phyloP scores from a whole-genome alignment of 1,140 invertebrate species.

The Uloborus diversus region DNA sequence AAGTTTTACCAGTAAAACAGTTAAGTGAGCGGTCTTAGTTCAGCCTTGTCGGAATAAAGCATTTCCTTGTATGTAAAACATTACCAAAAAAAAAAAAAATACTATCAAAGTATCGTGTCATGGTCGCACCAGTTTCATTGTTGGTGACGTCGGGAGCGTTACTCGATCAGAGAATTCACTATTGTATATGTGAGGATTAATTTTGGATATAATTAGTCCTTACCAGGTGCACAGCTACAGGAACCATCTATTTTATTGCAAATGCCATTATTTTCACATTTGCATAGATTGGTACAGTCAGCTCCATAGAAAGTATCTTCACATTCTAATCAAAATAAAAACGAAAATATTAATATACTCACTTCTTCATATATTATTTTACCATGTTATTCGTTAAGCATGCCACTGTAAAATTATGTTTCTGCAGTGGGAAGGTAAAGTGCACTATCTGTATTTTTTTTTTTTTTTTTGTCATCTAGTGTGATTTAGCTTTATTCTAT shows the following conservation, averaged over 20 bases:
- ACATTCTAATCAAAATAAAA: neutral
- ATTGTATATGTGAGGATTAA: too few species aligned
- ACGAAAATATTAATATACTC: neutral
- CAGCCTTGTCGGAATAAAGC: too few species aligned
- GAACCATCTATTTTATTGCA: constrained; percentile 84
- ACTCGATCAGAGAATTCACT: too few species aligned
- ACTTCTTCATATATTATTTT: neutral
- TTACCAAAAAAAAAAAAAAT: too few species aligned
- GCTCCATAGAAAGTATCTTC: neutral
- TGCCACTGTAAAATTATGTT: neutral
- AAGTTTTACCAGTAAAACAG: too few species aligned
- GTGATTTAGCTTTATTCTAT: neutral
- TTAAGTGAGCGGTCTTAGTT: too few species aligned
- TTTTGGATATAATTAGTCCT: too few species aligned
- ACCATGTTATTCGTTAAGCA: neutral
- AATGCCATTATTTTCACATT: constrained; percentile 86
- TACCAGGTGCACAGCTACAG: constrained; percentile 61
- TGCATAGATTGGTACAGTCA: constrained; percentile 68
- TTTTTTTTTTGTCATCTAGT: neutral
- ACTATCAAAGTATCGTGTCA: constrained; percentile 60
- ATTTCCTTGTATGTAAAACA: too few species aligned
- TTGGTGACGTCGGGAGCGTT: too few species aligned
- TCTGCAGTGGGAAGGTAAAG: neutral
- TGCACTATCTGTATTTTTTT: neutral
- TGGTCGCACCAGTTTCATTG: too few species aligned